These are phyloP conservation scores for Brachypodius melanocephalos DNA, from an alignment of 2,113 vertebrate genomes.

Conservation along the genomic window DNA sequence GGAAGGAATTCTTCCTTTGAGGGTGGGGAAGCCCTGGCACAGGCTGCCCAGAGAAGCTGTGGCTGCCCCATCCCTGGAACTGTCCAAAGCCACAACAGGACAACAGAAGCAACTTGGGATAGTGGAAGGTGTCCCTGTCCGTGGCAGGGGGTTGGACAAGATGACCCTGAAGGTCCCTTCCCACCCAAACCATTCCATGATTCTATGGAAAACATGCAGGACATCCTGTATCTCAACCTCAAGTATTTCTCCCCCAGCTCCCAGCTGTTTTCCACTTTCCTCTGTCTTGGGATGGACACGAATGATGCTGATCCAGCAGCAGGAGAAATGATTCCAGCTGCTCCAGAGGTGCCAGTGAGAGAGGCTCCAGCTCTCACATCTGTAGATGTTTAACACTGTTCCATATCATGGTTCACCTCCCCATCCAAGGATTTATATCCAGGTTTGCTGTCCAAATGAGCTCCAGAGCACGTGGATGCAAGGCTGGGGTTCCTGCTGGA, in stretches of 20 bases:
- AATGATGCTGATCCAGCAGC: not conserved
- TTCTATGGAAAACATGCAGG: not conserved
- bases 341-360: not conserved
- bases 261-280: not conserved
- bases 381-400: not conserved
- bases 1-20: not conserved
- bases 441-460: not conserved
- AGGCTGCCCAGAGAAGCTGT: not conserved
- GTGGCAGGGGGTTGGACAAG: not conserved
- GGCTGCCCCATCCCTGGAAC: not conserved
- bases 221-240: rapidly evolving
- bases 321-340: not conserved
- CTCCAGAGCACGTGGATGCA: not conserved
- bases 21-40: not conserved
- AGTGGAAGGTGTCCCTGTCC: not conserved
- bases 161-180: not conserved
- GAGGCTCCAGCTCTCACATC: not conserved
- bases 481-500: not conserved
- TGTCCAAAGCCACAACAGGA: not conserved
- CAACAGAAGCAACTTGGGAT: not conserved
- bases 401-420: not conserved
- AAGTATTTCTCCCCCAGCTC: not conserved
- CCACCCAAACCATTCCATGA: not conserved
- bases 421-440: not conserved
- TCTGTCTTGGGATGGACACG: not conserved